Evolutionary conservation across 1,140 invertebrate genomes (phyloP).

Genomic region (Rhynchophorus ferrugineus): DNA sequence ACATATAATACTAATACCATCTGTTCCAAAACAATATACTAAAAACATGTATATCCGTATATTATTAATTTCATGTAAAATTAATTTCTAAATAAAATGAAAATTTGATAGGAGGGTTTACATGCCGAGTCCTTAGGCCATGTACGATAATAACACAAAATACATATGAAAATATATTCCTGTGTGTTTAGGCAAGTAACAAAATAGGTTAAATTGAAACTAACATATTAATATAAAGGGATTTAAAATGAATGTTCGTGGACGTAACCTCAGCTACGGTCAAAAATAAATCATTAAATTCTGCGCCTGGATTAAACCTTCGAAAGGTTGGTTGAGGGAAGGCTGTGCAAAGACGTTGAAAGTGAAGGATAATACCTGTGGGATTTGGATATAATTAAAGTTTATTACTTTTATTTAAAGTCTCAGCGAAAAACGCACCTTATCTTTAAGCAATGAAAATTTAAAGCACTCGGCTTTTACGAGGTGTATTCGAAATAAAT

Average conservation of each 20-base stretch:
- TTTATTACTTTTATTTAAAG: neutral
- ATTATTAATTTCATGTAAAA: too few relatives aligned
- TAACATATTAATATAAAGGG: slow-evolving; percentile 12
- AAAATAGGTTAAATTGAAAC: slow-evolving; percentile 1
- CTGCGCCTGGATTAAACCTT: slow-evolving; percentile 8
- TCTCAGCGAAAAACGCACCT: neutral
- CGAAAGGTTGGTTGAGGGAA: slow-evolving; percentile 7
- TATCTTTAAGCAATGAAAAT: too few relatives aligned
- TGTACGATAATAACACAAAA: too few relatives aligned
- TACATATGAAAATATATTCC: too few relatives aligned
- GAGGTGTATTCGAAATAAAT: too few relatives aligned
- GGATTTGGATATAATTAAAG: slow-evolving; percentile 11
- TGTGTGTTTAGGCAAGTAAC: slow-evolving; percentile 4
- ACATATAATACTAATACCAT: too few relatives aligned
- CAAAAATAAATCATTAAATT: slow-evolving; percentile 19
- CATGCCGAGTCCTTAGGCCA: too few relatives aligned
- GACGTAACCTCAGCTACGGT: slow-evolving; percentile 10
- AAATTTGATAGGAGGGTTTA: too few relatives aligned
- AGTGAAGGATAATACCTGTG: slow-evolving; percentile 12
- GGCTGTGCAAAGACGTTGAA: slow-evolving; percentile 3
- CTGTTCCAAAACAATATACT: too few relatives aligned
- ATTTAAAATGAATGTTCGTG: slow-evolving; percentile 8
- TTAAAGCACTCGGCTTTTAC: too few relatives aligned
- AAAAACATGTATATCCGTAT: too few relatives aligned
- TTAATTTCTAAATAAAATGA: too few relatives aligned